A percentile compares a stretch with the other conserved stretches of the same genome.
These are phyloP conservation scores for Neodontobutis hainanensis DNA, from an alignment of 2,113 vertebrate genomes.

Conservation along the genomic window DNA sequence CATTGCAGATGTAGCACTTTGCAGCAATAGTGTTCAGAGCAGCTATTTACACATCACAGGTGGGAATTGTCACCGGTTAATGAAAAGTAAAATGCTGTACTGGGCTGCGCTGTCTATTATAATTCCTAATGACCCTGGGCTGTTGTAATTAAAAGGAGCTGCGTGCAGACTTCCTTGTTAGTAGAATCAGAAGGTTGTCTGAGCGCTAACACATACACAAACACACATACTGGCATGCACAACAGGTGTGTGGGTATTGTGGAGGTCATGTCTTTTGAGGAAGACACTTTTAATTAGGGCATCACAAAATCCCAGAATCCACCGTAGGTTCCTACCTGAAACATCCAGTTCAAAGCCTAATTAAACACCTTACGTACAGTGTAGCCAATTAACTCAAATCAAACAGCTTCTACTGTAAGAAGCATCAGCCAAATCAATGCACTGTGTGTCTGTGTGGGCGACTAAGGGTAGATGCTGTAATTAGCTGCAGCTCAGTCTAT, in stretches of 20 bases:
- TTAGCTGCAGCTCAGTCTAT: slow-evolving; percentile 30
- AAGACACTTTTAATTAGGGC: slow-evolving; percentile 59
- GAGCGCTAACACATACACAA: background rate
- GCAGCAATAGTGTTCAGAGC: no score
- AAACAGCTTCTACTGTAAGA: slow-evolving; percentile 30
- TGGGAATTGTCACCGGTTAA: background rate
- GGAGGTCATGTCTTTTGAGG: slow-evolving; percentile 28
- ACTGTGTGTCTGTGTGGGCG: background rate
- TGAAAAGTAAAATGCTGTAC: background rate
- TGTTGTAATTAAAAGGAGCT: slow-evolving; percentile 29
- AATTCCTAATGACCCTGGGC: slow-evolving; percentile 11
- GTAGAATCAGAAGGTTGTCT: slow-evolving; percentile 26
- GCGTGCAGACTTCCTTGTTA: slow-evolving; percentile 6
- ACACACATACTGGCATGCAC: slow-evolving; percentile 13
- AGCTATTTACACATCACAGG: background rate
- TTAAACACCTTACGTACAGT: slow-evolving; percentile 41
- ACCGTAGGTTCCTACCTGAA: slow-evolving; percentile 43
- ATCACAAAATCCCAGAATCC: slow-evolving; percentile 36
- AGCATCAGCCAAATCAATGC: slow-evolving; percentile 34
- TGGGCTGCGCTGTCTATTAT: slow-evolving; percentile 10
- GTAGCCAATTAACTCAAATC: slow-evolving; percentile 56
- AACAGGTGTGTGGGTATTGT: slow-evolving; percentile 15
- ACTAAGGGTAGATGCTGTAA: slow-evolving; percentile 20
- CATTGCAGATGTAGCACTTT: no score
- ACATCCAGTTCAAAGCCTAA: slow-evolving; percentile 42